These are phyloP conservation scores for Rhincodon typus DNA, from an alignment of 2,797 vertebrate genomes.

Conservation along the genomic window DNA sequence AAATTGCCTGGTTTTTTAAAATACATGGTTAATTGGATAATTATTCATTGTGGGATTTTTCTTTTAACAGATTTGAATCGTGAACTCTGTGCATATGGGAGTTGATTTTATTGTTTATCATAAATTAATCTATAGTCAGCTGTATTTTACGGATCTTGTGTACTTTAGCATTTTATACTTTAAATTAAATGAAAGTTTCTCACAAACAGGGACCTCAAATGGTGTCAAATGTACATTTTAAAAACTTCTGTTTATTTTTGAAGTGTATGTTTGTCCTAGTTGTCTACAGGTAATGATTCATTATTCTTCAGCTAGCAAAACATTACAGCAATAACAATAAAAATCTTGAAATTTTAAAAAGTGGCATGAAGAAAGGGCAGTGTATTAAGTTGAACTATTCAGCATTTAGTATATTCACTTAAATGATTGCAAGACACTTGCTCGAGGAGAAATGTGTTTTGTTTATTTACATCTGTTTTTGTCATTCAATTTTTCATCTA, in stretches of 20 bases:
- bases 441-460: not conserved
- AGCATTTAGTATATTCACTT: not conserved
- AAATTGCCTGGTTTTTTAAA: not conserved
- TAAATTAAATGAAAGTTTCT: not conserved
- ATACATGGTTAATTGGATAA: not conserved
- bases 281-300: not conserved
- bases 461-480: not conserved
- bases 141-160: not conserved
- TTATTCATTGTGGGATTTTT: not conserved
- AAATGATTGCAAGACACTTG: not conserved
- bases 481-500: not conserved
- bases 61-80: not conserved
- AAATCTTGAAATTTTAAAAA: not conserved
- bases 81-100: constrained; percentile 9
- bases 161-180: not conserved
- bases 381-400: not conserved
- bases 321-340: not conserved
- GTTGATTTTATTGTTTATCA: not conserved
- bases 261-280: not conserved
- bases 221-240: not conserved
- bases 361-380: not conserved
- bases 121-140: not conserved
- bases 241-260: not conserved
- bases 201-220: not conserved
- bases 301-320: not conserved